Evolutionary conservation across 92 coral and sea anemone species (phyloP).

Genomic region (Plumapathes pennacea): DNA sequence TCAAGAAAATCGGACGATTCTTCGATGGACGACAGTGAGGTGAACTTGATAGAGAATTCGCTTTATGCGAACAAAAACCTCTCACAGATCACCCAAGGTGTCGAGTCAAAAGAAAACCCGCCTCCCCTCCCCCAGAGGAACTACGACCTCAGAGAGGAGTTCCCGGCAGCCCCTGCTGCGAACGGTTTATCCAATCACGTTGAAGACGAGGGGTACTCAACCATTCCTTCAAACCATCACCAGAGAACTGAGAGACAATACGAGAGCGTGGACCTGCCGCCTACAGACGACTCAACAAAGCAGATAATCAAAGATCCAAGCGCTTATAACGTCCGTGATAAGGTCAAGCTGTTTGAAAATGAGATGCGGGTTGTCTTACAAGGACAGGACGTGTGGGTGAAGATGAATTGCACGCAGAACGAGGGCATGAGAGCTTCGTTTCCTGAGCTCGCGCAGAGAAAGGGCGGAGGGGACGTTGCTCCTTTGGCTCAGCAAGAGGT

Average conservation of each 20-base stretch:
- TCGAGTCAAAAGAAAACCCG: conserved; percentile 19
- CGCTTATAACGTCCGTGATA: conserved; percentile 60
- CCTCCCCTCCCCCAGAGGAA: conserved; percentile 71
- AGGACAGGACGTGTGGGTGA: conserved; percentile 75
- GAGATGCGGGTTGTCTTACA: conserved; percentile 5
- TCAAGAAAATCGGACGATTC: conserved; percentile 70
- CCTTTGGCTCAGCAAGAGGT: conserved; percentile 98
- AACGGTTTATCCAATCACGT: conserved; percentile 68
- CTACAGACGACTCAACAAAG: too few relatives aligned
- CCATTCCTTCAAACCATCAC: too few relatives aligned
- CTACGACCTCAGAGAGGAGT: conserved; percentile 49
- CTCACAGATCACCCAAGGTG: conserved; percentile 39
- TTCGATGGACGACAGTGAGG: conserved; percentile 73
- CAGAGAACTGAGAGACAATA: too few relatives aligned
- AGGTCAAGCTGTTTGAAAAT: conserved; percentile 72
- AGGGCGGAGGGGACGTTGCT: conserved; percentile 56
- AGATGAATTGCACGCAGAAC: conserved; percentile 39
- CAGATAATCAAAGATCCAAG: conserved; percentile 88
- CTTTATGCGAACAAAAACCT: conserved; percentile 76
- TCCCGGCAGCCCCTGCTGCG: conserved; percentile 43
- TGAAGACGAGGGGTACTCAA: conserved; percentile 78
- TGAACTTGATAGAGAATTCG: conserved; percentile 77
- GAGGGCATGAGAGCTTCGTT: conserved; percentile 55
- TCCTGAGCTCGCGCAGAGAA: conserved; percentile 66
- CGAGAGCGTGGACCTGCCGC: too few relatives aligned